phyloP scores from a whole-genome alignment of 2,797 vertebrate genomes.

The Coreius guichenoti region DNA sequence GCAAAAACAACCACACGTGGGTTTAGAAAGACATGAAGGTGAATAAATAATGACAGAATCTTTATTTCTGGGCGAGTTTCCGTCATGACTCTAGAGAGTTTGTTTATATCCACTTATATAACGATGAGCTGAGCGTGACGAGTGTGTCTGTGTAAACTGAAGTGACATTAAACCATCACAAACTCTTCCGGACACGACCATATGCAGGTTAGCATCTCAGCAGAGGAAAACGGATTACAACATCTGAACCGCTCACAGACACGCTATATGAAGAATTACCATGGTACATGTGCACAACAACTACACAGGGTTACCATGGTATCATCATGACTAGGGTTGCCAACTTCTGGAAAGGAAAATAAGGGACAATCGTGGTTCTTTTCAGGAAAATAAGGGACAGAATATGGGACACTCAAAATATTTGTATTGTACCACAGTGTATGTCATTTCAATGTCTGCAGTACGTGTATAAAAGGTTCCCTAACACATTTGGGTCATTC shows the following conservation, averaged over 20 bases:
- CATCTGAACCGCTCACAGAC: neutral
- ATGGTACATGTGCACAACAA: neutral
- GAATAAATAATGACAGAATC: neutral
- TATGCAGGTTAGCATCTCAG: neutral
- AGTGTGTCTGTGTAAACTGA: conserved; percentile 21
- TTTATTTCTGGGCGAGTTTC: neutral
- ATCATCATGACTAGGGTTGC: neutral
- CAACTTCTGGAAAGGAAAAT: no score
- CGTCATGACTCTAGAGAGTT: neutral
- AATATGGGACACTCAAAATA: no score
- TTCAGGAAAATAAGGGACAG: no score
- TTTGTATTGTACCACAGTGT: no score
- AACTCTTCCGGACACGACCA: neutral
- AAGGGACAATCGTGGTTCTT: no score
- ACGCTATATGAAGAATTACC: neutral
- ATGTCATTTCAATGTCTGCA: no score
- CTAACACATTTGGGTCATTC: no score
- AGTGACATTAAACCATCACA: neutral
- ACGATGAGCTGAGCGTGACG: neutral
- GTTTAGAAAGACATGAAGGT: neutral
- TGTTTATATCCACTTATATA: conserved; percentile 19
- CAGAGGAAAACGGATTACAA: neutral
- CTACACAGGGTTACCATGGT: neutral
- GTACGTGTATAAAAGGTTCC: no score
- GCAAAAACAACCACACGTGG: neutral